Evolutionary conservation across 2,888 invertebrate species (phyloP).

Genomic region (Iselma pallidipennis): DNA sequence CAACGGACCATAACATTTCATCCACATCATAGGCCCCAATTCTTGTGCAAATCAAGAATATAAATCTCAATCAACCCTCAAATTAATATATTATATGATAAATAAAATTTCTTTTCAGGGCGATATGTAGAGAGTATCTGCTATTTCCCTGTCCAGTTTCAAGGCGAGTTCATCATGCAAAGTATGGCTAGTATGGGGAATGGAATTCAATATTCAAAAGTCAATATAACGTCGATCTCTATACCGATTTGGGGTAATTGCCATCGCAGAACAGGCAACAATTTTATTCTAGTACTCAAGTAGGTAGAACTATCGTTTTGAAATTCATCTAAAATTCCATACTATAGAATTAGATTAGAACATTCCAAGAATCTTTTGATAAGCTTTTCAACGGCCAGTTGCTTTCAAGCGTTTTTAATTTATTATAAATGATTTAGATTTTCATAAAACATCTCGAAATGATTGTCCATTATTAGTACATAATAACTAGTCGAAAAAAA

Average conservation of each 20-base stretch:
- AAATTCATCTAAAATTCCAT: no score
- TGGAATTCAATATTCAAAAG: conserved; percentile 62
- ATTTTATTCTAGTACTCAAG: conserved; percentile 64
- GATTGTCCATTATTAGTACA: conserved; percentile 19
- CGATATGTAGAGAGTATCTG: conserved; percentile 54
- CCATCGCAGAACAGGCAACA: conserved; percentile 61
- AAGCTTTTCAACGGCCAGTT: no score
- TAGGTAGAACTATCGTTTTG: conserved; percentile 42
- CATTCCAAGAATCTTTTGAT: no score
- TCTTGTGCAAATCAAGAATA: conserved; percentile 29
- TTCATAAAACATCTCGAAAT: conserved; percentile 6
- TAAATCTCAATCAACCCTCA: background rate
- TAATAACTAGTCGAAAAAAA: conserved; percentile 23
- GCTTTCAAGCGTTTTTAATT: no score
- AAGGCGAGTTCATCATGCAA: conserved; percentile 68
- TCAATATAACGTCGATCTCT: conserved; percentile 65
- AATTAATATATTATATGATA: background rate
- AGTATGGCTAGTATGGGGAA: conserved; percentile 55
- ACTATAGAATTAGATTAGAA: no score
- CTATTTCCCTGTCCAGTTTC: conserved; percentile 67
- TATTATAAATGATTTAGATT: no score
- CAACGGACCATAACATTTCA: conserved; percentile 47
- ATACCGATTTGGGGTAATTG: conserved; percentile 71
- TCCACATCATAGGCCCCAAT: conserved; percentile 30
- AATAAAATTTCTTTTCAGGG: conserved; percentile 25